Conservation (phyloP, 2,888 invertebrate genomes). For the Aleiodes alternator region DNA sequence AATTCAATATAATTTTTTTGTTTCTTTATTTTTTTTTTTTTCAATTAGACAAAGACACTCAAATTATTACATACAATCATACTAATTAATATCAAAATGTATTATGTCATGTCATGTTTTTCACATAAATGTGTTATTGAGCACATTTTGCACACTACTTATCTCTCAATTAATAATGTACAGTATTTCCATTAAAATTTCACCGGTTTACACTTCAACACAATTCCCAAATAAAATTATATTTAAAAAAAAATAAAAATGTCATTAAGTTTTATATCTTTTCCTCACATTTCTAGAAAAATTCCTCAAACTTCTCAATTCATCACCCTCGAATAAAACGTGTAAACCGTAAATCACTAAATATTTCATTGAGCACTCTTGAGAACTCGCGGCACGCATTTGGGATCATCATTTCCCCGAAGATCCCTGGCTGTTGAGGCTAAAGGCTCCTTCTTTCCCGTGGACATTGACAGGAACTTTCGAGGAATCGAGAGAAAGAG, state of each 20-base stretch:
- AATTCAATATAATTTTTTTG: slow-evolving; percentile 10
- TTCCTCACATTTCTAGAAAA: not conserved
- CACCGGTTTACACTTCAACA: not conserved
- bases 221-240: not conserved
- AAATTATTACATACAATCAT: slow-evolving; percentile 20
- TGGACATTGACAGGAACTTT: no score
- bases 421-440: not conserved
- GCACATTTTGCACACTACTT: slow-evolving; percentile 28
- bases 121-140: slow-evolving; percentile 27
- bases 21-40: no score
- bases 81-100: slow-evolving; percentile 22
- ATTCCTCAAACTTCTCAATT: not conserved
- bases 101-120: not conserved
- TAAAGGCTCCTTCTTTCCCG: no score
- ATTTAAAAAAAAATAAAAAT: not conserved
- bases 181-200: not conserved
- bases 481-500: no score
- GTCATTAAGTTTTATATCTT: not conserved
- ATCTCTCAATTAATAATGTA: not conserved
- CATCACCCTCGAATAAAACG: not conserved
- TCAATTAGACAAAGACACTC: slow-evolving; percentile 20
- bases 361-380: slow-evolving; percentile 21
- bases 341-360: not conserved
- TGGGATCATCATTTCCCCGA: slow-evolving; percentile 2
- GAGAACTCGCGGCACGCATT: slow-evolving; percentile 4